phyloP scores from a whole-genome alignment of 2,888 invertebrate species.

The Mythimna pallens region DNA sequence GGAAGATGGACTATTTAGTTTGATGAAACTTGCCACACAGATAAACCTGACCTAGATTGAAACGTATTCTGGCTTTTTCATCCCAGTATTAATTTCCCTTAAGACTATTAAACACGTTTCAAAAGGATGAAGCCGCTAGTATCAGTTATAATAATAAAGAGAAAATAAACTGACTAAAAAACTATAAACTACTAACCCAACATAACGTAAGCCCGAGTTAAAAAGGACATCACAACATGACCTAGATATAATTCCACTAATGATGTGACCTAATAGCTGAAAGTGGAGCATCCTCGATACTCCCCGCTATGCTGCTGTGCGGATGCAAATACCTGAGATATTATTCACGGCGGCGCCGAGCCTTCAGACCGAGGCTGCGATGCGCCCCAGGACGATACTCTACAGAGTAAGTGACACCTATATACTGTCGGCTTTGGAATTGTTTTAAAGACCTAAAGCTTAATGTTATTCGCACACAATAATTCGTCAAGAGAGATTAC shows the following conservation, averaged over 20 bases:
- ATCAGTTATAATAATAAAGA: no score
- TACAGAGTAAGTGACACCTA: background rate
- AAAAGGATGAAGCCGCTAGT: no score
- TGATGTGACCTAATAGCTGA: constrained; percentile 46
- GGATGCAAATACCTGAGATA: constrained; percentile 44
- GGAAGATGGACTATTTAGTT: background rate
- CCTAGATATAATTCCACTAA: constrained; percentile 38
- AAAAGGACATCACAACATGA: constrained; percentile 27
- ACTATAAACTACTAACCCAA: background rate
- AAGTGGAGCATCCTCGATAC: constrained; percentile 27
- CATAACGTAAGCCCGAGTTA: background rate
- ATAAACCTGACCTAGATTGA: background rate
- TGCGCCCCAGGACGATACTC: constrained; percentile 29
- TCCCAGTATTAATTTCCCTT: background rate
- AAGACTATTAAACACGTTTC: background rate
- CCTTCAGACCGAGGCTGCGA: constrained; percentile 12
- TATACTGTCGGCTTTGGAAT: background rate
- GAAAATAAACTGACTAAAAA: background rate
- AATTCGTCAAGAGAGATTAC: no score
- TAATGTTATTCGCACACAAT: background rate
- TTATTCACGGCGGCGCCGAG: constrained; percentile 35
- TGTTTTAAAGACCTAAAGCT: background rate
- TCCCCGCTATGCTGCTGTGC: constrained; percentile 11
- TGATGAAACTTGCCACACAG: background rate
- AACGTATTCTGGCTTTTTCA: background rate